Conservation (phyloP, 1,140 invertebrate species). For the Neomicropteryx cornuta region DNA sequence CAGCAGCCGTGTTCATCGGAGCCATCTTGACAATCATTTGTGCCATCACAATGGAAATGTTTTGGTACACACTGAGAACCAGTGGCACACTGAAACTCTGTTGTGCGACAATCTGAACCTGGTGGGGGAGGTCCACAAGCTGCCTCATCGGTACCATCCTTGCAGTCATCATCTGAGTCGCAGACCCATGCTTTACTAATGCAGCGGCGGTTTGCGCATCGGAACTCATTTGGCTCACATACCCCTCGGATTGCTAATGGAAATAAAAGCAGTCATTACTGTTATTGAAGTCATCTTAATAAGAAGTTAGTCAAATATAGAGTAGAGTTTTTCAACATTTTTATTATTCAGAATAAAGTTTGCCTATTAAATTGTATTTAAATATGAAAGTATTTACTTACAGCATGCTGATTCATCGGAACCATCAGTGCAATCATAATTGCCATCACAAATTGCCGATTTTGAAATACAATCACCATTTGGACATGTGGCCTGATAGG, state of each 20-base stretch:
- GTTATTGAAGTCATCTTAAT: no score
- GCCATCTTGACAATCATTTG: constrained; percentile 77
- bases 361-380: no score
- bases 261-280: no score
- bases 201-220: constrained; percentile 79
- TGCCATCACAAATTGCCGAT: constrained; percentile 69
- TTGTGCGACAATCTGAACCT: constrained; percentile 59
- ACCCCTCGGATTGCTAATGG: constrained; percentile 38
- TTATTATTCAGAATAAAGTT: no score
- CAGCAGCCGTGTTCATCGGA: constrained; percentile 89
- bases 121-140: constrained; percentile 46
- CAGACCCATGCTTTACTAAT: constrained; percentile 88
- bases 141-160: constrained; percentile 75
- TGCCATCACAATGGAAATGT: constrained; percentile 86
- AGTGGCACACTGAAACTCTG: constrained; percentile 73
- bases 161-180: constrained; percentile 84
- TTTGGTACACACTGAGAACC: constrained; percentile 84
- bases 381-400: no score
- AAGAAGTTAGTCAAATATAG: no score
- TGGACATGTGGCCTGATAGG: constrained; percentile 78
- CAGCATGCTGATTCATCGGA: constrained; percentile 86
- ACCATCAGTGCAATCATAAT: constrained; percentile 70
- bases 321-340: no score
- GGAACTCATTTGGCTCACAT: constrained; percentile 91
- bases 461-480: constrained; percentile 87